Percentiles rank a stretch among this genome's conserved stretches.
These are phyloP conservation scores for Gopherus evgoodei DNA, from an alignment of 2,113 vertebrate species.

Conservation along the genomic window DNA sequence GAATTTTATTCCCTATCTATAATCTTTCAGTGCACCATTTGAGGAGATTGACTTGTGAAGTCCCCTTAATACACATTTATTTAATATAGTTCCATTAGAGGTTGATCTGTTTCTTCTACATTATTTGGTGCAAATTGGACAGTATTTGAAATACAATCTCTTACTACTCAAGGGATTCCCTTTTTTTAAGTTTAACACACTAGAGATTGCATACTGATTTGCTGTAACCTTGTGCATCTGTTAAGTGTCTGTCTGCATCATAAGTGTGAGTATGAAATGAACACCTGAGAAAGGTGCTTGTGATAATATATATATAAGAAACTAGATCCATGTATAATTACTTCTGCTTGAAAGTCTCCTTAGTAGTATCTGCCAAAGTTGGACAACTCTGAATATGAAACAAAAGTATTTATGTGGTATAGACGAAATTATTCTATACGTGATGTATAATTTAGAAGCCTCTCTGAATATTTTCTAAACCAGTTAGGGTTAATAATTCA, in stretches of 20 bases:
- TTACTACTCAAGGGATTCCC: background rate
- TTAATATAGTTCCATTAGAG: background rate
- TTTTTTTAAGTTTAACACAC: background rate
- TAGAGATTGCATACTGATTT: background rate
- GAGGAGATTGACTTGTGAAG: background rate
- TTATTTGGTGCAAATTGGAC: background rate
- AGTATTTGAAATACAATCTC: background rate
- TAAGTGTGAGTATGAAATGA: background rate
- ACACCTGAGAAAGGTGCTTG: background rate
- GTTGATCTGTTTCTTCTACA: background rate
- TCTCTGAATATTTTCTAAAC: background rate
- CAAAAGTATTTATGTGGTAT: background rate
- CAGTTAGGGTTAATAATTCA: background rate
- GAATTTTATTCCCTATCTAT: background rate
- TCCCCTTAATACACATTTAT: background rate
- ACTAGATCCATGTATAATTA: background rate
- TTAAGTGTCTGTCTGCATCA: background rate
- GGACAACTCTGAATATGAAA: background rate
- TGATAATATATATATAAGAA: background rate
- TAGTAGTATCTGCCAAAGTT: background rate
- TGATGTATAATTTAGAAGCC: background rate
- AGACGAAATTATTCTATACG: background rate
- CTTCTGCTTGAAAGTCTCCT: background rate
- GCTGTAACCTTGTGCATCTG: background rate
- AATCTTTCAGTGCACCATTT: background rate